Base-by-base conservation (phyloP, 2,113 vertebrate genomes). In the Vombatus ursinus region DNA sequence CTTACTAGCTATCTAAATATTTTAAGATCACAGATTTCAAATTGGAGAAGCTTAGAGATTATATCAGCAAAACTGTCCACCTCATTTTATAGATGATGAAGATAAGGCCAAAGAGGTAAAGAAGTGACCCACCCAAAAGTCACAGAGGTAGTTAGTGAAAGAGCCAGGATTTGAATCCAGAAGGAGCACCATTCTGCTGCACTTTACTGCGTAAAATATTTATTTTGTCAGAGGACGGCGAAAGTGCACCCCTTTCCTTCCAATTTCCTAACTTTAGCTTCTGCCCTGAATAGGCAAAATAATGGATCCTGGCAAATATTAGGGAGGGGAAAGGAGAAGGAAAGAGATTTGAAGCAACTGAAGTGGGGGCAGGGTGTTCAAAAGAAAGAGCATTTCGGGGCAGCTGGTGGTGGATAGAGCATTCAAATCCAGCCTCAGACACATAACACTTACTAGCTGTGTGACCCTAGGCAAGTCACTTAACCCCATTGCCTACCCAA, bases 141-240 rank as follows among this genome's bases (percentile, higher is more conserved):
- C 37, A 61, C 14, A 68, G 31, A 68, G 4, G 12, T 68, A 68
- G 14, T 68, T 68, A 44, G 19, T 77, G 19, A 77, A 77, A 61
- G 2, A 77, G 61, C 8, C 31, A 68, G 14, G 14, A 68, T 77
- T 44, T 77, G 14, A 22, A n/a, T 77, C 37, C 37, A 77, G 68
- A 77, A 16, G 37, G 16, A 22, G 37, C 37, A 44, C 22, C 68
- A 44, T 77, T n/a, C 37, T 2, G 7, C 3, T 5, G 31, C 4
- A n/a, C 37, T n/a, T 22, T 44, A 16, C 37, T n/a, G 6, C 96
- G 91, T 37, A 8, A 57, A 96, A 94, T 16, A 95, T 89, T 37
- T 50, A 90, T 61, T 94, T 93, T 54, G 57, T 94, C 0, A 0
- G 91, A 57, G 16, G 91, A 51, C 95, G 94, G 53, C n/a, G 93